These are phyloP conservation scores for Perognathus longimembris DNA, from an alignment of 2,113 vertebrate species.

Conservation along the genomic window DNA sequence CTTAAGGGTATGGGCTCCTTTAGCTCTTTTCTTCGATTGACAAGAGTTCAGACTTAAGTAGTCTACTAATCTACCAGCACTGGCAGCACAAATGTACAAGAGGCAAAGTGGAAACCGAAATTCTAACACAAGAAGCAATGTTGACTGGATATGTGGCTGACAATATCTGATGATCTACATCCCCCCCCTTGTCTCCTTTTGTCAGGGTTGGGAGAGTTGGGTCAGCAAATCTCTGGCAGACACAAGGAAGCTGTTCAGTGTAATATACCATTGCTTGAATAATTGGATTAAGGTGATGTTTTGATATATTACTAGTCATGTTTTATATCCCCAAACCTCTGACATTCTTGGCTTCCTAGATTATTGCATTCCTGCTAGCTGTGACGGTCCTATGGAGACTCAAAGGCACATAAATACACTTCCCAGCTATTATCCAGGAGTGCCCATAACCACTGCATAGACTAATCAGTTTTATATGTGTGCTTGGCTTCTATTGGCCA, in stretches of 20 bases:
- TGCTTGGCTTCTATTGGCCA: neutral
- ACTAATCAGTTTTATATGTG: neutral
- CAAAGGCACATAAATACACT: slow-evolving; percentile 41
- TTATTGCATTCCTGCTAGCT: slow-evolving; percentile 58
- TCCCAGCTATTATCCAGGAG: neutral
- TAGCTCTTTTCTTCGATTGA: neutral
- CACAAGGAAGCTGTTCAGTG: slow-evolving; percentile 58
- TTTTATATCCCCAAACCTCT: slow-evolving; percentile 70
- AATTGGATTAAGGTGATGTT: slow-evolving; percentile 75
- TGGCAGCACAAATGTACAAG: neutral
- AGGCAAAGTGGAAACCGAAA: neutral
- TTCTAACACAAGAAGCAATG: neutral
- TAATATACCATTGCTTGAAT: slow-evolving; percentile 71
- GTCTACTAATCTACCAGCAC: neutral
- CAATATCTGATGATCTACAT: slow-evolving; percentile 55
- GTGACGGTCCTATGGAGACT: slow-evolving; percentile 27
- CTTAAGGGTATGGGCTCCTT: neutral
- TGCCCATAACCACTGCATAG: slow-evolving; percentile 28
- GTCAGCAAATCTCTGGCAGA: slow-evolving; percentile 43
- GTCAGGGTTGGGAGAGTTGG: slow-evolving; percentile 57
- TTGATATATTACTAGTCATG: slow-evolving; percentile 75
- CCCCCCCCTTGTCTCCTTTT: neutral
- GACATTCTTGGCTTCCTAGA: slow-evolving; percentile 58
- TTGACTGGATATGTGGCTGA: neutral
- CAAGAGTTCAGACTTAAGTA: neutral